These are phyloP conservation scores for Nomada goodeniana DNA, from an alignment of 2,888 invertebrate species.

Conservation along the genomic window DNA sequence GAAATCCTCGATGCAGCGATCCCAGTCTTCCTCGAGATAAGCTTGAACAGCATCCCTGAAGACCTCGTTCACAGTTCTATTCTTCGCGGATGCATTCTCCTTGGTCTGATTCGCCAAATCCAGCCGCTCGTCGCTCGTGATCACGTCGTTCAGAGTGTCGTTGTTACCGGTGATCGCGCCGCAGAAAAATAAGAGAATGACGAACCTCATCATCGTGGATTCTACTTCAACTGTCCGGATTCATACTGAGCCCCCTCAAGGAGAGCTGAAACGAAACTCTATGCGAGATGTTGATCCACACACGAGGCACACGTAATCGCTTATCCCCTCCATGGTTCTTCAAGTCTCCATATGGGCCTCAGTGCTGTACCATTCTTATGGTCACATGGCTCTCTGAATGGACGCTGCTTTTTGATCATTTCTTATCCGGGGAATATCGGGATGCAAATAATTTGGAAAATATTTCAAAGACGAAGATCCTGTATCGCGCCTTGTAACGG, in stretches of 20 bases:
- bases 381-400: neutral
- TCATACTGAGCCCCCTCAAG: conserved; percentile 37
- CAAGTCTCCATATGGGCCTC: conserved; percentile 10
- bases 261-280: conserved; percentile 24
- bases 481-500: too few relatives aligned
- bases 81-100: neutral
- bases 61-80: conserved; percentile 67
- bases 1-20: conserved; percentile 89
- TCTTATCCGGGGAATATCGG: too few relatives aligned
- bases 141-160: conserved; percentile 49
- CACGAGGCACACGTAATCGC: conserved; percentile 37
- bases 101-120: neutral
- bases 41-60: conserved; percentile 86
- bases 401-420: too few relatives aligned
- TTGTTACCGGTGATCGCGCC: conserved; percentile 36
- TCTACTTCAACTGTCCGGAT: conserved; percentile 9
- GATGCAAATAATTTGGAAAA: too few relatives aligned
- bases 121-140: conserved; percentile 26
- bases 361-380: conserved; percentile 1
- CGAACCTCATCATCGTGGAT: conserved; percentile 27
- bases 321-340: conserved; percentile 21
- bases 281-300: conserved; percentile 40
- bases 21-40: conserved; percentile 90
- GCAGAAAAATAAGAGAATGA: conserved; percentile 36
- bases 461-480: too few relatives aligned